A percentile compares a stretch with the other conserved stretches of the same genome.
These are phyloP conservation scores for Pangasius sanitwongsei DNA, from an alignment of 2,797 vertebrate genomes.

Conservation along the genomic window DNA sequence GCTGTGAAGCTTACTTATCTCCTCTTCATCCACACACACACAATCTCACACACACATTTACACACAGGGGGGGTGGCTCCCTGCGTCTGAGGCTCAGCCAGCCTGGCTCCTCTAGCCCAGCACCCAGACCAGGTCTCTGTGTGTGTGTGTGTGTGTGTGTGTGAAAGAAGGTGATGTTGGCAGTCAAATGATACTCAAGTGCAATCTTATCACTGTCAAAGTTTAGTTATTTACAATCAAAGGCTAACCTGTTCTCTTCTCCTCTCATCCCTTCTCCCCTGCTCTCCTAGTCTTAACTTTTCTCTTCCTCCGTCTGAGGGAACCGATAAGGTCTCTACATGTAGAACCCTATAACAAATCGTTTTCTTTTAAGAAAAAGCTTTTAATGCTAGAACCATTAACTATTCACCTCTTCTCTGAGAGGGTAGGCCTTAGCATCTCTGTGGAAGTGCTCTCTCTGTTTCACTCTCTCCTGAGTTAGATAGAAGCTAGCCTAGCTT, in stretches of 20 bases:
- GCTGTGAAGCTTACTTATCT: conserved; percentile 90
- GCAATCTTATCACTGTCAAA: conserved; percentile 7
- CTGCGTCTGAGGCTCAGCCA: conserved; percentile 74
- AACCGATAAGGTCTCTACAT: not conserved
- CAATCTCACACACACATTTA: conserved; percentile 44
- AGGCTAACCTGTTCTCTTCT: not conserved
- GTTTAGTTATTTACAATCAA: not conserved
- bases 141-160: not conserved
- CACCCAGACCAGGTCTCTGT: conserved; percentile 62
- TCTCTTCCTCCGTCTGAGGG: not conserved
- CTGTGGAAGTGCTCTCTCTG: not conserved
- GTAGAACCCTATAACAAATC: too few relatives aligned
- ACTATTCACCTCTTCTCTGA: not conserved
- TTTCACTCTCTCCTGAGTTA: conserved; percentile 6
- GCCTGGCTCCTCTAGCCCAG: conserved; percentile 78
- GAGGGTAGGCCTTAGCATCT: not conserved
- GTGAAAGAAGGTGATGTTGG: conserved; percentile 1
- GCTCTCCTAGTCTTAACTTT: not conserved
- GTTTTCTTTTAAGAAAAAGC: not conserved
- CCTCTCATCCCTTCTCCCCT: not conserved
- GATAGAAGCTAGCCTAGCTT: not conserved
- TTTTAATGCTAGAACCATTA: not conserved
- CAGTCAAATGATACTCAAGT: conserved; percentile 2
- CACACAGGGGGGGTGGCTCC: conserved; percentile 67
- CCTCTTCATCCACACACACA: conserved; percentile 58